These are phyloP conservation scores for Hypena proboscidalis DNA, from an alignment of 2,888 invertebrate species.

Conservation along the genomic window DNA sequence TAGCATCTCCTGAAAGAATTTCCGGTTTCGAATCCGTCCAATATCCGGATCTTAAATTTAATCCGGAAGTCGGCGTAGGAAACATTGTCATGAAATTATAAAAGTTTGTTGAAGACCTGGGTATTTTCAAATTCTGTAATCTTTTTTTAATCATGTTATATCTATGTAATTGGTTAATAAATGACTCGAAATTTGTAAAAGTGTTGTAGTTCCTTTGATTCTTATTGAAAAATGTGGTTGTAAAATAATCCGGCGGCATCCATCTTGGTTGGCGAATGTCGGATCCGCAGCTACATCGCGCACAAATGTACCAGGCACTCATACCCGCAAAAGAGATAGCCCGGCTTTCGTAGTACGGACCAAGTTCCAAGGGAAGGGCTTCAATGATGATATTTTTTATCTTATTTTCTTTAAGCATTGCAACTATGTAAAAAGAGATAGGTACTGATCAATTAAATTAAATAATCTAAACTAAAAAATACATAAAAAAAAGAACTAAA, in stretches of 20 bases:
- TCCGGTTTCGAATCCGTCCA: constrained; percentile 54
- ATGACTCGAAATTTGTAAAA: no score
- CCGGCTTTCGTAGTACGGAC: constrained; percentile 15
- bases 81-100: not conserved
- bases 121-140: not conserved
- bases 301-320: constrained; percentile 61
- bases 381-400: no score
- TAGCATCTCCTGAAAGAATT: constrained; percentile 55
- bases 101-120: not conserved
- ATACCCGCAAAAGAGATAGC: constrained; percentile 44
- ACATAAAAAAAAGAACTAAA: no score
- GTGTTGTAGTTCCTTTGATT: no score
- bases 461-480: no score
- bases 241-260: constrained; percentile 36
- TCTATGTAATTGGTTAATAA: no score
- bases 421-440: no score
- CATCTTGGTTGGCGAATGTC: constrained; percentile 56
- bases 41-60: constrained; percentile 22
- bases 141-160: no score
- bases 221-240: no score
- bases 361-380: no score
- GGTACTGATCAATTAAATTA: no score
- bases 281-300: constrained; percentile 63
- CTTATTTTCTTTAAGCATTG: no score
- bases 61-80: constrained; percentile 10